Percentiles rank a stretch among this genome's conserved stretches.
These are phyloP conservation scores for Dolichomitus sp. DNA, from an alignment of 2,888 invertebrate genomes.

Conservation along the genomic window DNA sequence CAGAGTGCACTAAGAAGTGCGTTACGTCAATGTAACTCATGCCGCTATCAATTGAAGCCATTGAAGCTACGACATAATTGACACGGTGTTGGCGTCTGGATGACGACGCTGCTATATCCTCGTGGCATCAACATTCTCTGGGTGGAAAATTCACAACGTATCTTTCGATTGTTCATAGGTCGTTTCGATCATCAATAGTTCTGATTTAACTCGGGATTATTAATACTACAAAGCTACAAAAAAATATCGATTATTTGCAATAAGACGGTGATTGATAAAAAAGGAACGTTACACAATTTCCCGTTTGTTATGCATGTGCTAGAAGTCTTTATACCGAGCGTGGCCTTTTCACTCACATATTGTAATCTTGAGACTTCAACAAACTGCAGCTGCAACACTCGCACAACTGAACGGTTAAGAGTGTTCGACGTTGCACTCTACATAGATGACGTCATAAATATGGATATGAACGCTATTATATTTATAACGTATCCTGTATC, in stretches of 20 bases:
- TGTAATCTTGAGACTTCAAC: slow-evolving; percentile 27
- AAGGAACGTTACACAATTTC: slow-evolving; percentile 64
- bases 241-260: slow-evolving; percentile 44
- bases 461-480: slow-evolving; percentile 24
- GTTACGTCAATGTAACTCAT: slow-evolving; percentile 56
- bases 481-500: slow-evolving; percentile 17
- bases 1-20: slow-evolving; percentile 23
- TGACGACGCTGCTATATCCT: slow-evolving; percentile 27
- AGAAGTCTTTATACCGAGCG: slow-evolving; percentile 37
- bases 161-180: slow-evolving; percentile 36
- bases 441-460: slow-evolving; percentile 36
- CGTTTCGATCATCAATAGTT: slow-evolving; percentile 7
- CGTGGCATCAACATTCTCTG: slow-evolving; percentile 33
- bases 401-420: slow-evolving; percentile 3
- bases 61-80: slow-evolving; percentile 61
- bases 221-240: background rate
- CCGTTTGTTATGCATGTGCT: slow-evolving; percentile 49
- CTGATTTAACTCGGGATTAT: slow-evolving; percentile 1
- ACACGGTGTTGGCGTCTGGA: slow-evolving; percentile 52
- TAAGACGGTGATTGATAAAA: slow-evolving; percentile 6
- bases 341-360: slow-evolving; percentile 69
- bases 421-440: slow-evolving; percentile 9
- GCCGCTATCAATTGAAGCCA: slow-evolving; percentile 67
- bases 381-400: slow-evolving; percentile 22
- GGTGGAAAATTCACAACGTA: slow-evolving; percentile 43